These are phyloP conservation scores for Rhodeus uyekii DNA, from an alignment of 2,797 vertebrate species.

Conservation along the genomic window DNA sequence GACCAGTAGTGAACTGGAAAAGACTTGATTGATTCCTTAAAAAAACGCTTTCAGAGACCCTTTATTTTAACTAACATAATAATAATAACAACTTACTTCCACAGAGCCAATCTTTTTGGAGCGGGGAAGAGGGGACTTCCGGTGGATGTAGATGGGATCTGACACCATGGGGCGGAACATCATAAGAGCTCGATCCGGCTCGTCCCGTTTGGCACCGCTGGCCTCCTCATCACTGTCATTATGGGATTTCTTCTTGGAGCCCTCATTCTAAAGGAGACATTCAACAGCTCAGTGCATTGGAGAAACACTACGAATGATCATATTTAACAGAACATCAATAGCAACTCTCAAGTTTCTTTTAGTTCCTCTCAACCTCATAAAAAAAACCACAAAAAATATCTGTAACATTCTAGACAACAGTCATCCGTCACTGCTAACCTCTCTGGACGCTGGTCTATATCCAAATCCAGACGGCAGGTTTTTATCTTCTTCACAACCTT, in stretches of 20 bases:
- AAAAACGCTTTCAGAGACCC: not conserved
- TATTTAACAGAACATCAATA: not conserved
- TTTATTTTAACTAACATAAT: not conserved
- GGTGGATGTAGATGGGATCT: conserved; percentile 90
- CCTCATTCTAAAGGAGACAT: conserved; percentile 77
- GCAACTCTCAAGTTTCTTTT: not conserved
- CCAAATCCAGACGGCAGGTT: conserved; percentile 88
- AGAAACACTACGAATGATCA: not conserved
- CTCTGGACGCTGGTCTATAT: conserved; percentile 87
- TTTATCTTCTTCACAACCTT: conserved; percentile 90
- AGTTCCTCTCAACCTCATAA: not conserved
- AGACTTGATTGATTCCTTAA: not conserved
- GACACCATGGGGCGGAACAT: conserved; percentile 88
- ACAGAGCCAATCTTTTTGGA: conserved; percentile 85
- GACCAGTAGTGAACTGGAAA: not conserved
- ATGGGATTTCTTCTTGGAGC: conserved; percentile 74
- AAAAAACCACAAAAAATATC: not conserved
- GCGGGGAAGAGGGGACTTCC: conserved; percentile 85
- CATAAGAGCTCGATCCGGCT: conserved; percentile 80
- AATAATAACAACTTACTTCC: conserved; percentile 83
- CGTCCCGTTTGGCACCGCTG: conserved; percentile 76
- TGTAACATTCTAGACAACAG: not conserved
- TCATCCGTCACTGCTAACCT: conserved; percentile 69
- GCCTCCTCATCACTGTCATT: conserved; percentile 83
- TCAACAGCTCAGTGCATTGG: not conserved